Conservation (phyloP, 2,113 vertebrate genomes). For the Pachyramphus minor region DNA sequence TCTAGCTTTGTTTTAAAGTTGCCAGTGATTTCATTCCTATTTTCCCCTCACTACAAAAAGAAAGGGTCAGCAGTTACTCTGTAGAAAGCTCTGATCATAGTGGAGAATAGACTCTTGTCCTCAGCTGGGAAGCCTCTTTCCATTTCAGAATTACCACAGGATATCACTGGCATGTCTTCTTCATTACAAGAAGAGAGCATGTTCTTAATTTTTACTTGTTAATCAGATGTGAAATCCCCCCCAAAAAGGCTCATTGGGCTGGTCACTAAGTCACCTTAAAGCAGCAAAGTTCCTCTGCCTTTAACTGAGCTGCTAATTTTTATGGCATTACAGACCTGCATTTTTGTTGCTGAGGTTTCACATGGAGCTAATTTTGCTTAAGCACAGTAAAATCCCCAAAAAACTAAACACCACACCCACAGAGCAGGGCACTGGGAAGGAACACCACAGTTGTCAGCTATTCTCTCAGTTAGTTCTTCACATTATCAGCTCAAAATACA, state of each 20-base stretch:
- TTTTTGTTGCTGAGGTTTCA: background rate
- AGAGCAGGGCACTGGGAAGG: background rate
- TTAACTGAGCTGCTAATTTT: background rate
- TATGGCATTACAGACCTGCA: background rate
- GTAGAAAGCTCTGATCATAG: background rate
- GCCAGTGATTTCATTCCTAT: background rate
- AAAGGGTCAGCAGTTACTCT: background rate
- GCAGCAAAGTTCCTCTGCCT: background rate
- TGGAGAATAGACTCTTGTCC: background rate
- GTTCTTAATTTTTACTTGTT: background rate
- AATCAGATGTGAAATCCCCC: background rate
- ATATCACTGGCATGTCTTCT: background rate
- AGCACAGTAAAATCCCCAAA: background rate
- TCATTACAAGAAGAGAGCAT: background rate
- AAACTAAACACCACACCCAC: background rate
- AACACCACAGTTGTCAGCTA: background rate
- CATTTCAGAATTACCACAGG: background rate
- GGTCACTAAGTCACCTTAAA: background rate
- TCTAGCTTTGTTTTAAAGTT: constrained; percentile 23
- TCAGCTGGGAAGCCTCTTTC: background rate
- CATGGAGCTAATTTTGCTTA: background rate
- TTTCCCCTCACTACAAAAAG: background rate
- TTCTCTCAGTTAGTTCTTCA: background rate
- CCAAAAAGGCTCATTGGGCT: background rate
- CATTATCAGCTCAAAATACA: background rate